Evolutionary conservation across 2,797 vertebrate genomes (phyloP), one percentile per base, ranked within the genome.

Genomic region (Nyctibius grandis): DNA sequence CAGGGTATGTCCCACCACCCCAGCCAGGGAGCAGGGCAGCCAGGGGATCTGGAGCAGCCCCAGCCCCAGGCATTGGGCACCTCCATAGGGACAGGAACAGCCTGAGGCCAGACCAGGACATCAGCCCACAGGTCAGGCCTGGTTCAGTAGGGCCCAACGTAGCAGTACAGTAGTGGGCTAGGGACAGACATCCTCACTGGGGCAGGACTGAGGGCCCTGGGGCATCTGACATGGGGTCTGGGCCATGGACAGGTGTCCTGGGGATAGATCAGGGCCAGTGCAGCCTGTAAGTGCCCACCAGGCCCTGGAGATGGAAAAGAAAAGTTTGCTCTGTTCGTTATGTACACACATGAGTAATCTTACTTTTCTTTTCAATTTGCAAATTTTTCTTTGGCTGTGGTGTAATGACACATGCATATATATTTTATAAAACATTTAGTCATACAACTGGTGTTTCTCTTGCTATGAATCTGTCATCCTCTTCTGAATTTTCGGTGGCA

Each of bases 151-250:
- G 29, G 18, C 12, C 15, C 26, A 54, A 4, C 0, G 1, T 11
- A 34, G 6, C 14, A 51, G 15, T 1, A 0, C 1, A 1, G 65
- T 51, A 4, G 17, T 17, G 34, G 29, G 28, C 20, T 80, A 42
- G 51, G 51, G 50, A 50, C 4, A 4, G 50, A 64, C 9, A 10
- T 23, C 33, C 56, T 61, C 5, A 1, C 20, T 54, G 61, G 26
- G 21, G 31, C 21, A 54, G 36, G 36, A 47, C n/a, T 51, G 29
- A 38, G 17, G 15, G 29, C 3, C 9, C 40, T 23, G 8, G 34
- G 8, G 29, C 21, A 31, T 25, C 36, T 61, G 31, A 33, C 7
- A 6, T 14, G 38, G 69, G 13, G 15, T 64, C 44, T 45, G 29
- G 17, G 28, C 44, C 45, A 45, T 12, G 2, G 17, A 10, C 17